A percentile compares a stretch with the other conserved stretches of the same genome.
These are phyloP conservation scores for Salarias fasciatus DNA, from an alignment of 2,797 vertebrate genomes.

Conservation along the genomic window DNA sequence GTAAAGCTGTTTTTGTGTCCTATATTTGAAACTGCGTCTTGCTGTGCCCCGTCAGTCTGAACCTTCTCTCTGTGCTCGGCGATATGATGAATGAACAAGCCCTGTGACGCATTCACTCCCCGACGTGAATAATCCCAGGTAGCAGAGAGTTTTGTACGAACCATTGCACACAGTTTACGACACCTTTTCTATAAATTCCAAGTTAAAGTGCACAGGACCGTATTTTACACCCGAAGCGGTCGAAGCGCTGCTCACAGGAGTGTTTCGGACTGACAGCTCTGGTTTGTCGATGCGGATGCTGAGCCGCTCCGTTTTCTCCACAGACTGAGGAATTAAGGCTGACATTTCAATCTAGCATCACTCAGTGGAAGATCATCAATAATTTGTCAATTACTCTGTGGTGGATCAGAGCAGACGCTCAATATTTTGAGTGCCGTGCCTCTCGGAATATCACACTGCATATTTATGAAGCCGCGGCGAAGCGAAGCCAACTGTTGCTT, in stretches of 20 bases:
- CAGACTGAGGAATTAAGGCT: conserved; percentile 45
- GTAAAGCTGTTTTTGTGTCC: not conserved
- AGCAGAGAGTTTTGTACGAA: not conserved
- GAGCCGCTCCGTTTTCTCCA: not conserved
- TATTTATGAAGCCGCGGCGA: not conserved
- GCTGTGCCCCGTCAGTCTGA: not conserved
- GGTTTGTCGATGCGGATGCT: not conserved
- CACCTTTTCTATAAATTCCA: not conserved
- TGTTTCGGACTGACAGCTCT: conserved; percentile 8
- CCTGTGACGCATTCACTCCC: conserved; percentile 5
- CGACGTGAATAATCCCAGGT: not conserved
- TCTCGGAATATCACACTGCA: conserved; percentile 9
- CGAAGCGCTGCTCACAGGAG: not conserved
- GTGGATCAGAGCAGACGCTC: conserved; percentile 10
- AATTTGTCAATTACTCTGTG: conserved; percentile 45
- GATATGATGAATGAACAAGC: conserved; percentile 25
- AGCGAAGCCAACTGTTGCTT: no score
- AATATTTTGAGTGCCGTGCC: conserved; percentile 15
- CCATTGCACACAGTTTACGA: not conserved
- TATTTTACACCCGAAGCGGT: no score
- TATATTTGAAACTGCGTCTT: not conserved
- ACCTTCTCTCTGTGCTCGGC: conserved; percentile 15
- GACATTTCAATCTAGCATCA: conserved; percentile 65
- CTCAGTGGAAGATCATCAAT: conserved; percentile 36
- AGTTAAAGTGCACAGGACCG: no score